Base-by-base conservation (phyloP, 1,140 invertebrate species). In the Chelonus insularis region DNA sequence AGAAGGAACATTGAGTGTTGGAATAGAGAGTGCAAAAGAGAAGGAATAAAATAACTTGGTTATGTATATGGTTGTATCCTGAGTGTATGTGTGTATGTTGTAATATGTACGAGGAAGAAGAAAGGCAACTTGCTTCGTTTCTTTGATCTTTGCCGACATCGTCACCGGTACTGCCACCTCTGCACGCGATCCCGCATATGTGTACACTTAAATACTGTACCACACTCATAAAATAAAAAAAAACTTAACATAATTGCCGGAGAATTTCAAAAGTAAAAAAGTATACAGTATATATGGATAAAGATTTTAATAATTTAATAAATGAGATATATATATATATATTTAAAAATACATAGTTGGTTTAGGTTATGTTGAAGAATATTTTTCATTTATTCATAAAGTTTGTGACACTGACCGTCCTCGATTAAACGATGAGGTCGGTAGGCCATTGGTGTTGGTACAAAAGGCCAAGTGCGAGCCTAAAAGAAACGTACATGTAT, bases 71-170 rank as follows among this genome's bases (percentile, higher is more conserved):
- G 41, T 18, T 25, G 7, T 21, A 21, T 45, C 16, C 12, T 21
- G 16, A 16, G 39, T 41, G 6, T 12, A 41, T 11, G 29, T 36
- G 14, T 41, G 37, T 16, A 14, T 55, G 59, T 47, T 18, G n/a
- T 32, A 54, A 39, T 36, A 23, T 29, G 25, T 16, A 7, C 12
- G 41, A 32, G 23, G 32, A 45, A 29, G 18, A 61, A 57, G 56
- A 57, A 57, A 61, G 50, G 51, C 59, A 55, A 61, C 25, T 61
- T 55, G 59, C 51, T 41, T 37, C 14, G 50, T 32, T 41, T 11
- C 59, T 61, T 61, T 61, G 51, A 61, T 61, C 37, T 61, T 61
- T 36, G 51, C 51, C 59, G 59, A 29, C 50, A 43, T 61, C 59
- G 59, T 61, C 59, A 61, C 39, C 59, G 51, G 37, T 25, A 23